Conservation (phyloP, 2,797 vertebrate genomes). For the Spheniscus humboldti region DNA sequence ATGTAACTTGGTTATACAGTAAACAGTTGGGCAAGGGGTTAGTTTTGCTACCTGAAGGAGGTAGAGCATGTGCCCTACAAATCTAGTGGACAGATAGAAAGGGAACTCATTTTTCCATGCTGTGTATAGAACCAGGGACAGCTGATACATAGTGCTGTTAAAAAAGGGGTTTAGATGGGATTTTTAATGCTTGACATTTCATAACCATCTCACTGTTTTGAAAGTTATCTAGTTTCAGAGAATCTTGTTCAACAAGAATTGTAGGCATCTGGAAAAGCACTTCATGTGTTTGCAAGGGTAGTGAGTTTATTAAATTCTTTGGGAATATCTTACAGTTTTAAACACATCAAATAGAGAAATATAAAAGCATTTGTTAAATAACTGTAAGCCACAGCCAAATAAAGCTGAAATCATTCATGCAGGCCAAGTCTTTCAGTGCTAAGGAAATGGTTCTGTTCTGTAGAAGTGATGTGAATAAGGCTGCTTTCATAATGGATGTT, state of each 20-base stretch:
- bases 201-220: background rate
- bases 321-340: background rate
- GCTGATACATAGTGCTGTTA: slow-evolving; percentile 16
- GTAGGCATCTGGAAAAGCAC: background rate
- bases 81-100: background rate
- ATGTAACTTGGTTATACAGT: background rate
- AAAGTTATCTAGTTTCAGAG: slow-evolving; percentile 37
- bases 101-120: background rate
- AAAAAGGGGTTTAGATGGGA: slow-evolving; percentile 26
- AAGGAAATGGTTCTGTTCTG: slow-evolving; percentile 30
- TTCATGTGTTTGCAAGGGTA: background rate
- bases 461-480: slow-evolving; percentile 20
- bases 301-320: slow-evolving; percentile 12
- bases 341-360: slow-evolving; percentile 6
- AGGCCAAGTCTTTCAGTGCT: slow-evolving; percentile 14
- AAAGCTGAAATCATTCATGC: slow-evolving; percentile 36
- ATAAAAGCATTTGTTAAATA: slow-evolving; percentile 42
- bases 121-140: slow-evolving; percentile 10
- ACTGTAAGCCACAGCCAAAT: slow-evolving; percentile 1
- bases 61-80: background rate
- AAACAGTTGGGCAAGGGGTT: background rate
- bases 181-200: slow-evolving; percentile 46
- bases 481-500: slow-evolving; percentile 24
- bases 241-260: slow-evolving; percentile 18
- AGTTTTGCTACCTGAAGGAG: background rate